A percentile compares a stretch with the other conserved stretches of the same genome.
Conservation (phyloP, 1,140 invertebrate species). For the Leptopilina clavipes region DNA sequence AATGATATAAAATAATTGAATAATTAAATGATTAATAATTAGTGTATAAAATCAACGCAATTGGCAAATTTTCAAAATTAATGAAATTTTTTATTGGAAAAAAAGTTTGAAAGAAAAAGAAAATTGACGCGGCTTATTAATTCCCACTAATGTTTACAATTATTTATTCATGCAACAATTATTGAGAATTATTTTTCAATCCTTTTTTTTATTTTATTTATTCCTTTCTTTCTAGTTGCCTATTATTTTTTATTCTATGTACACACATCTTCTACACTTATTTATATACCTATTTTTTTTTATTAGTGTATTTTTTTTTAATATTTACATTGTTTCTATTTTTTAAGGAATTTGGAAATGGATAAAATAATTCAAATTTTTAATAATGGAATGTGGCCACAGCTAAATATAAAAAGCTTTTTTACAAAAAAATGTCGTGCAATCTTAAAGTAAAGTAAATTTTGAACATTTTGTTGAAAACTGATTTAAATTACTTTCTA, state of each 20-base stretch:
- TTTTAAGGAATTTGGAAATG: not conserved
- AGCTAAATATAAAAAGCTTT: not conserved
- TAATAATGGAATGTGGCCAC: slow-evolving; percentile 1
- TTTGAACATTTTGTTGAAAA: not conserved
- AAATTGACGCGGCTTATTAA: not conserved
- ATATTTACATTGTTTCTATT: not conserved
- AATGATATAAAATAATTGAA: not conserved
- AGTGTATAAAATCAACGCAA: not conserved
- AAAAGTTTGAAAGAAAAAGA: too few relatives aligned
- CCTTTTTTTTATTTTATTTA: too few relatives aligned
- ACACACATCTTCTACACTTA: too few relatives aligned
- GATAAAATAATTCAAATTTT: not conserved
- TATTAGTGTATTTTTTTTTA: too few relatives aligned
- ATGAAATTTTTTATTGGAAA: too few relatives aligned
- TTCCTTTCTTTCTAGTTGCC: too few relatives aligned
- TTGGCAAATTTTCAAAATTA: not conserved
- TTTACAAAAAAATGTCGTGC: not conserved
- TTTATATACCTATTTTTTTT: too few relatives aligned
- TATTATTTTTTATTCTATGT: too few relatives aligned
- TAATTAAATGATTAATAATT: not conserved
- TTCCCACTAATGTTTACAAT: not conserved
- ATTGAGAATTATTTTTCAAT: not conserved
- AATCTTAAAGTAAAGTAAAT: not conserved
- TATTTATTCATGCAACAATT: not conserved
- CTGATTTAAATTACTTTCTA: too few relatives aligned